Conservation (phyloP, 2,888 invertebrate genomes). For the Thymelicus sylvestris region DNA sequence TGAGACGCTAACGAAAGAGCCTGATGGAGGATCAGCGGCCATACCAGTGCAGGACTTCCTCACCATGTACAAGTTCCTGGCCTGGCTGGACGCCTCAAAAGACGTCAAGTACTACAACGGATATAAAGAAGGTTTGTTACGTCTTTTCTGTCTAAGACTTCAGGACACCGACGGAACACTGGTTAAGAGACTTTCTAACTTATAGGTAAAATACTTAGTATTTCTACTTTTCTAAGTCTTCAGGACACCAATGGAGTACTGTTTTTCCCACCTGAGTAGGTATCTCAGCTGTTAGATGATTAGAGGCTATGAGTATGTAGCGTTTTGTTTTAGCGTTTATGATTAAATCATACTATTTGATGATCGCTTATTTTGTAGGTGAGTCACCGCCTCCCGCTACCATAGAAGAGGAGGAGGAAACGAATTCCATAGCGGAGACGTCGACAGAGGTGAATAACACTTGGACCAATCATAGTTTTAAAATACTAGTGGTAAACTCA, state of each 20-base stretch:
- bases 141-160: neutral
- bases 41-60: conserved; percentile 87
- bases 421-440: conserved; percentile 15
- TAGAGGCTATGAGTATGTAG: no score
- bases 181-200: no score
- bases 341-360: no score
- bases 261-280: no score
- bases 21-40: conserved; percentile 92
- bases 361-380: conserved; percentile 34
- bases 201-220: no score
- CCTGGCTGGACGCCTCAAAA: conserved; percentile 82
- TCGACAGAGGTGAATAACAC: neutral
- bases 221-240: no score
- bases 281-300: no score
- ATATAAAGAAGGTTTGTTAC: conserved; percentile 63
- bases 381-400: conserved; percentile 39
- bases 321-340: no score
- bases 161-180: no score
- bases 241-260: no score
- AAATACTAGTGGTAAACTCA: no score
- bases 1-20: conserved; percentile 92
- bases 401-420: conserved; percentile 40
- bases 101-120: conserved; percentile 70
- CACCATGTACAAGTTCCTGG: conserved; percentile 84
- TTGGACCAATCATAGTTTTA: no score